Percentiles rank a stretch among this genome's conserved stretches.
phyloP scores from a whole-genome alignment of 2,113 vertebrate species.

The Centrocercus urophasianus region DNA sequence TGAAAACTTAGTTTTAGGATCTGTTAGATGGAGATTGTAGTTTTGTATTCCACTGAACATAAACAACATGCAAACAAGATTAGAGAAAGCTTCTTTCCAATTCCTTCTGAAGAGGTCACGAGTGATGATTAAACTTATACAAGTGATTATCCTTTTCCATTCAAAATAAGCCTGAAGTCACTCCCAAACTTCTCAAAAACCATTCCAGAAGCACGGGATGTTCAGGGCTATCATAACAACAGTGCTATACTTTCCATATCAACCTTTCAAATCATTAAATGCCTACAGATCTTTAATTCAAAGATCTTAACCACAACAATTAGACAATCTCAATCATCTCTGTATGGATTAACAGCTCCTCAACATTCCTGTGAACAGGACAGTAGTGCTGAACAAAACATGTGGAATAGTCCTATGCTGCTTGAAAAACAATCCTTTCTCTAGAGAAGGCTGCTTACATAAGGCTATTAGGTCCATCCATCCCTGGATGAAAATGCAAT shows the following conservation, averaged over 20 bases:
- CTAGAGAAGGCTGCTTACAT: background rate
- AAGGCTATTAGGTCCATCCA: background rate
- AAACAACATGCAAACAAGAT: slow-evolving; percentile 14
- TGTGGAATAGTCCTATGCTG: background rate
- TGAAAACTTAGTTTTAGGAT: background rate
- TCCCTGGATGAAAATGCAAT: background rate
- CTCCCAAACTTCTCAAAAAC: background rate
- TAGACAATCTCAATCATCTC: background rate
- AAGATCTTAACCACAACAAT: background rate
- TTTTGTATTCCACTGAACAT: background rate
- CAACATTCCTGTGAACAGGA: background rate
- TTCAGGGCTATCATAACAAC: background rate
- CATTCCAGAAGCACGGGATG: background rate
- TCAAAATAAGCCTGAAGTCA: background rate
- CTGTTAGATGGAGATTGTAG: background rate
- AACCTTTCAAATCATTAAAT: background rate
- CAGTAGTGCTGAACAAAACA: background rate
- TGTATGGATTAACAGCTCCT: background rate
- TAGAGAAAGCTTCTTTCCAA: slow-evolving; percentile 40
- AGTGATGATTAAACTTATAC: background rate
- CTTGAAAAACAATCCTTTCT: background rate
- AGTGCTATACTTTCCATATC: background rate
- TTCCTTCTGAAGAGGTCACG: slow-evolving; percentile 2
- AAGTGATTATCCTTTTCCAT: background rate
- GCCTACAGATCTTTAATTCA: background rate